Conservation (phyloP, 2,113 vertebrate genomes). For the Patagioenas fasciata region DNA sequence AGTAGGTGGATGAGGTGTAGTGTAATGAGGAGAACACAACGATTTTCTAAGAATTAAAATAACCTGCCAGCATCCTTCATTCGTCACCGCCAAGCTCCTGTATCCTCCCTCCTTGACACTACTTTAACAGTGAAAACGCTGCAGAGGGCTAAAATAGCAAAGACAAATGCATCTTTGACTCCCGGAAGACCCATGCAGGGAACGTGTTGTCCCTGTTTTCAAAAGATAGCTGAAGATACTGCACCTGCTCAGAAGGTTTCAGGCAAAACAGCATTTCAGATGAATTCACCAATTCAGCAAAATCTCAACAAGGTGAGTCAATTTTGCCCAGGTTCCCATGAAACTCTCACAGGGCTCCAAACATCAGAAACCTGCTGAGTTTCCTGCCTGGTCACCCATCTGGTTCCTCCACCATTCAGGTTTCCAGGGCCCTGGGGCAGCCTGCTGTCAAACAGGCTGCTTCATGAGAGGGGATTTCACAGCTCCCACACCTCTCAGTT, state of each 20-base stretch:
- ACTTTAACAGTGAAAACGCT: neutral
- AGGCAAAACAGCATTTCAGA: conserved; percentile 61
- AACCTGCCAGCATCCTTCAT: conserved; percentile 29
- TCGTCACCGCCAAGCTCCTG: neutral
- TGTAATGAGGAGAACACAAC: conserved; percentile 23
- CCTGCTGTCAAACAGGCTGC: neutral
- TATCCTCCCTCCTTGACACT: neutral
- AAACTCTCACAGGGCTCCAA: conserved; percentile 35
- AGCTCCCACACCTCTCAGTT: neutral
- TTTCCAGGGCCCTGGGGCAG: conserved; percentile 48
- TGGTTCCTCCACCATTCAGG: conserved; percentile 39
- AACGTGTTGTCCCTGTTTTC: neutral
- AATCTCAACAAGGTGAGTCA: conserved; percentile 62
- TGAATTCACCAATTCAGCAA: conserved; percentile 68
- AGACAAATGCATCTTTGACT: neutral
- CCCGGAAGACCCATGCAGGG: neutral
- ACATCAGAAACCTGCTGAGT: conserved; percentile 63
- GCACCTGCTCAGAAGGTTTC: conserved; percentile 59
- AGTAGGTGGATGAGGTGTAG: conserved; percentile 22
- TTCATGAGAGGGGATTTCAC: conserved; percentile 17
- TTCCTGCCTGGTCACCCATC: conserved; percentile 65
- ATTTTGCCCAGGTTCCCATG: conserved; percentile 65
- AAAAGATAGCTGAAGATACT: conserved; percentile 53
- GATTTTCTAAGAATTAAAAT: conserved; percentile 38
- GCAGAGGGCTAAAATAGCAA: neutral